Evolutionary conservation across 1,140 invertebrate genomes (phyloP).

Genomic region (Limonius californicus): DNA sequence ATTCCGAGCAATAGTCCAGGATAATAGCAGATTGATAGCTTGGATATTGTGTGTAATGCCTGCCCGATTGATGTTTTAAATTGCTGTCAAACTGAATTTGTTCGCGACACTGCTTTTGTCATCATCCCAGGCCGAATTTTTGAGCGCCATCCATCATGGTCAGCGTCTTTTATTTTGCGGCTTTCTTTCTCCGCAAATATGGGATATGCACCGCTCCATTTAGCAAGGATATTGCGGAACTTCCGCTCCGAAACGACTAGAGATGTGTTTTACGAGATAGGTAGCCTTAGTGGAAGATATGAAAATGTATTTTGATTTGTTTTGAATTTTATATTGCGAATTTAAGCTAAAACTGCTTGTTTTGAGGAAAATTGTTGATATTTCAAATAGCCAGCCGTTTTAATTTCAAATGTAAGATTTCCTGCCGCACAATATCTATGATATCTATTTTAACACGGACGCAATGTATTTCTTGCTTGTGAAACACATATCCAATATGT

Average conservation of each 20-base stretch:
- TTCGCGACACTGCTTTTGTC: not conserved
- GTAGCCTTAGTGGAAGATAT: no score
- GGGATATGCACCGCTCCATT: not conserved
- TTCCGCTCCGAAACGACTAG: not conserved
- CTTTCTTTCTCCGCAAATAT: not conserved
- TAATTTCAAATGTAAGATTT: no score
- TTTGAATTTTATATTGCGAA: no score
- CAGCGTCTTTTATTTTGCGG: not conserved
- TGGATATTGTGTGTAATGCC: conserved; percentile 3
- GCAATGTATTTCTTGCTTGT: no score
- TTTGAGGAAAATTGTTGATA: no score
- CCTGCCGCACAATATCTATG: no score
- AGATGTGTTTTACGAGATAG: no score
- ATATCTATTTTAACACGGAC: no score
- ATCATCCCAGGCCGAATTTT: not conserved
- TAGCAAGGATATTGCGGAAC: not conserved
- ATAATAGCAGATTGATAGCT: conserved; percentile 43
- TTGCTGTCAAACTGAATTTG: not conserved
- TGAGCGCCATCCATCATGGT: not conserved
- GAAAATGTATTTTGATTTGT: no score
- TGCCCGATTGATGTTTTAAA: not conserved
- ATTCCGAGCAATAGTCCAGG: conserved; percentile 45
- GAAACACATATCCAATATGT: no score
- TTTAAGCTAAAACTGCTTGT: no score
- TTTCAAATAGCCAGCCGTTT: no score